Percentiles rank a stretch among this genome's conserved stretches.
These are phyloP conservation scores for Xestobium rufovillosum DNA, from an alignment of 2,888 invertebrate species.

Conservation along the genomic window DNA sequence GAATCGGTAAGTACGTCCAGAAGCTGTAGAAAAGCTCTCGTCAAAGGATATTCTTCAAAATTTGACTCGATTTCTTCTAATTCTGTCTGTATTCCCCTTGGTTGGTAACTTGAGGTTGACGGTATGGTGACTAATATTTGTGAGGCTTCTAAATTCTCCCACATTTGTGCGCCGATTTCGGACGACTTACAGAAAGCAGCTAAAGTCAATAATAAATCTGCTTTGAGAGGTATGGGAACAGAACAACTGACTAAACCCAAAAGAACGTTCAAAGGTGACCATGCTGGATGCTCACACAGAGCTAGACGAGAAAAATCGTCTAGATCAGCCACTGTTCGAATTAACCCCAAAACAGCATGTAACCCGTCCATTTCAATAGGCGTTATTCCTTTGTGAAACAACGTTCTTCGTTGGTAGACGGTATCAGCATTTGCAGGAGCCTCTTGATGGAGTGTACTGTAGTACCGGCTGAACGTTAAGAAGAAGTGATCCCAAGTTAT, in stretches of 20 bases:
- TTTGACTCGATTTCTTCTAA: conserved; percentile 88
- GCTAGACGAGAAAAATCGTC: conserved; percentile 75
- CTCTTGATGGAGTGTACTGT: conserved; percentile 64
- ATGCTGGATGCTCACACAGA: conserved; percentile 81
- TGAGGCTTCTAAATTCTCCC: conserved; percentile 79
- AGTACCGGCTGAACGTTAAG: conserved; percentile 65
- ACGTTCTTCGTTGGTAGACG: conserved; percentile 50
- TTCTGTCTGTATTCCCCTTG: conserved; percentile 69
- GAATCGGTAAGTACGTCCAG: conserved; percentile 66
- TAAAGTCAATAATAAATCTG: conserved; percentile 69
- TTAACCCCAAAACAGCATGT: conserved; percentile 69
- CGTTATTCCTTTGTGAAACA: conserved; percentile 57
- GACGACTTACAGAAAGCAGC: conserved; percentile 72
- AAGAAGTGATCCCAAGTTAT: conserved; percentile 85
- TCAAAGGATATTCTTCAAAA: conserved; percentile 83
- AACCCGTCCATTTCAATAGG: conserved; percentile 80
- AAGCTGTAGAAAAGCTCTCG: conserved; percentile 70
- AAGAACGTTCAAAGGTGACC: conserved; percentile 74
- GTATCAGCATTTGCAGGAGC: conserved; percentile 57
- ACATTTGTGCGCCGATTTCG: conserved; percentile 71
- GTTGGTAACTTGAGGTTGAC: conserved; percentile 55
- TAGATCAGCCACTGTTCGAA: conserved; percentile 68
- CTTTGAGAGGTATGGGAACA: conserved; percentile 78
- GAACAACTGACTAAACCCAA: conserved; percentile 80
- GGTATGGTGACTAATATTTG: conserved; percentile 68